Evolutionary conservation across 2,797 vertebrate genomes (phyloP).

Genomic region (Cheracebus regulus): DNA sequence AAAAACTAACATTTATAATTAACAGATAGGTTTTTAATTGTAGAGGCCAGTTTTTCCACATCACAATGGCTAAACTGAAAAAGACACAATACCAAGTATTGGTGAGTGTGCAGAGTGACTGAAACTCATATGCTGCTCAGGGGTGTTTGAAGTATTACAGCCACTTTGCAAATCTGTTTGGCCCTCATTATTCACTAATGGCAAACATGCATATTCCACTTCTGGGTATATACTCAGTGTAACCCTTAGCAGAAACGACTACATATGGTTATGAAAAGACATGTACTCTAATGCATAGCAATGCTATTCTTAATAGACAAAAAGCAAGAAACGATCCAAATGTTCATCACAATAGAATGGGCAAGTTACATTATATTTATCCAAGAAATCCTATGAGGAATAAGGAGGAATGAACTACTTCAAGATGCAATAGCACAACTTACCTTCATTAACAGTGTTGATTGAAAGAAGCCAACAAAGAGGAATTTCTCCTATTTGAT

Average conservation of each 20-base stretch:
- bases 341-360: background rate
- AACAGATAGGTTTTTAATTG: background rate
- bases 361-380: background rate
- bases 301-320: background rate
- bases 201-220: background rate
- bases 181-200: background rate
- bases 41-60: background rate
- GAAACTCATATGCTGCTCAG: background rate
- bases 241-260: background rate
- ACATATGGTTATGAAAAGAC: background rate
- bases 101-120: background rate
- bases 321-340: background rate
- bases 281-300: background rate
- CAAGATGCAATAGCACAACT: background rate
- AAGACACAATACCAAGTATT: background rate
- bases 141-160: background rate
- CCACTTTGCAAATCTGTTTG: background rate
- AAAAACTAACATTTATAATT: background rate
- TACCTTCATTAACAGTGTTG: background rate
- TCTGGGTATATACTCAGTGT: background rate
- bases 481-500: background rate
- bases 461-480: conserved; percentile 18
- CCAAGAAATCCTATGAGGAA: background rate
- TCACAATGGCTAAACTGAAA: background rate
- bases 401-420: background rate